These are phyloP conservation scores for Perizoma flavofasciatum DNA, from an alignment of 2,888 invertebrate species.

Conservation along the genomic window DNA sequence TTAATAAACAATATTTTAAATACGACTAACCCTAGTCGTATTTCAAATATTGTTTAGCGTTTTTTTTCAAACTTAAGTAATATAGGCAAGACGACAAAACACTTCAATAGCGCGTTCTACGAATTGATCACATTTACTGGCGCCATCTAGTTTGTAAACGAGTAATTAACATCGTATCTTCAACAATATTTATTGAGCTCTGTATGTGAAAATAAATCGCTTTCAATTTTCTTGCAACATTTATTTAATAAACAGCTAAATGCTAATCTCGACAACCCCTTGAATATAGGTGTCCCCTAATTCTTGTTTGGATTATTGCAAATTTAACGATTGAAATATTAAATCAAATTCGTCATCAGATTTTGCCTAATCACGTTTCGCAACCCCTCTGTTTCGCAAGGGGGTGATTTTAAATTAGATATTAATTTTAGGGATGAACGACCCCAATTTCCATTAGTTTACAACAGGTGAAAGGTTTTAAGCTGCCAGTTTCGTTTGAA, in stretches of 20 bases:
- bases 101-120: too few relatives aligned
- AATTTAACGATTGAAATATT: slow-evolving; percentile 57
- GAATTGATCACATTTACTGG: too few relatives aligned
- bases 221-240: not conserved
- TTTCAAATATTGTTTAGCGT: too few relatives aligned
- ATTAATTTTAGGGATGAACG: slow-evolving; percentile 72
- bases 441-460: slow-evolving; percentile 49
- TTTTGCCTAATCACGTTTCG: slow-evolving; percentile 54
- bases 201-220: too few relatives aligned
- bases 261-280: slow-evolving; percentile 8
- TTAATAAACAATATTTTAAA: too few relatives aligned
- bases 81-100: too few relatives aligned
- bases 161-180: too few relatives aligned
- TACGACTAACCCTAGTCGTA: too few relatives aligned
- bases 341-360: slow-evolving; percentile 62
- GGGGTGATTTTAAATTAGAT: slow-evolving; percentile 72
- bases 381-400: slow-evolving; percentile 41
- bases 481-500: slow-evolving; percentile 38
- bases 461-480: slow-evolving; percentile 40
- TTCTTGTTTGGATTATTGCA: slow-evolving; percentile 26
- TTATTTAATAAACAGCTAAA: slow-evolving; percentile 13
- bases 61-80: too few relatives aligned
- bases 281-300: slow-evolving; percentile 21
- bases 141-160: too few relatives aligned
- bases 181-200: too few relatives aligned